Percentiles rank a stretch among this genome's conserved stretches.
phyloP scores from a whole-genome alignment of 1,140 invertebrate genomes.

The Sarcophaga peregrina region DNA sequence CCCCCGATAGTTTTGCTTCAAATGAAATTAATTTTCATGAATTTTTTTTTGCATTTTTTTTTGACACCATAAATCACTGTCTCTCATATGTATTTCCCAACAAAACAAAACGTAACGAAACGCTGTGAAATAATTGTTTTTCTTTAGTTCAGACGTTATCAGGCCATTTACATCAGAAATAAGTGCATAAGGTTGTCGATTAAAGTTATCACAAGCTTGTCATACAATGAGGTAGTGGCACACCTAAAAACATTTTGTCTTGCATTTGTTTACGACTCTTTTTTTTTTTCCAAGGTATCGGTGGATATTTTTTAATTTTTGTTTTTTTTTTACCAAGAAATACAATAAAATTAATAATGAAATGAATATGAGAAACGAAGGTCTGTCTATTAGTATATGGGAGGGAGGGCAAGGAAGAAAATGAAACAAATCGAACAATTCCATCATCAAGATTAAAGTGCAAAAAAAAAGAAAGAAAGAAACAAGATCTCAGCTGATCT shows the following conservation, averaged over 20 bases:
- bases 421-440: not conserved
- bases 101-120: not conserved
- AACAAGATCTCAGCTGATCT: not conserved
- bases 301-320: too few species aligned
- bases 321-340: not conserved
- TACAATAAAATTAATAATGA: not conserved
- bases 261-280: not conserved
- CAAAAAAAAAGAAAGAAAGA: not conserved
- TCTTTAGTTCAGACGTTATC: not conserved
- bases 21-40: too few species aligned
- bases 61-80: not conserved
- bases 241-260: not conserved
- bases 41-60: too few species aligned
- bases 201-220: slow-evolving; percentile 14
- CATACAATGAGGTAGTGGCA: not conserved
- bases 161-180: slow-evolving; percentile 14
- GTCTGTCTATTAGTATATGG: not conserved
- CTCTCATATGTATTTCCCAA: not conserved
- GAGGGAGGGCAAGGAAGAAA: not conserved
- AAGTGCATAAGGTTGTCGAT: slow-evolving; percentile 17
- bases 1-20: too few species aligned
- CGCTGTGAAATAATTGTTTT: not conserved
- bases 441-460: slow-evolving; percentile 18
- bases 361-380: not conserved
- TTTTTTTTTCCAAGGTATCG: too few species aligned